phyloP scores from a whole-genome alignment of 2,113 vertebrate genomes.

The Phalacrocorax aristotelis region DNA sequence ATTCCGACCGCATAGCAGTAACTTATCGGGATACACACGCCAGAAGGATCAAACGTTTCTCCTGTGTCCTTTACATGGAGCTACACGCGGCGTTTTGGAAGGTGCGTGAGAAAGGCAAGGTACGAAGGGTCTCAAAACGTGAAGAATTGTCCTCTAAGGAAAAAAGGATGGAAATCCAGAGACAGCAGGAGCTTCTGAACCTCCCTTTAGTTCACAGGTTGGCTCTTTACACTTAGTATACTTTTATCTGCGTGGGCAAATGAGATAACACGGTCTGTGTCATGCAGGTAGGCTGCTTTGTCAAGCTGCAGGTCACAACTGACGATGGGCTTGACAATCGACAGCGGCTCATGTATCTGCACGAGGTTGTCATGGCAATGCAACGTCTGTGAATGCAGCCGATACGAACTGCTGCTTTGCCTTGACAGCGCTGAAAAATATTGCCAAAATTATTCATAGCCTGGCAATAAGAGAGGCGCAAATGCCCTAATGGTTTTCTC shows the following conservation, averaged over 20 bases:
- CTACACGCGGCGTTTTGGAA: background rate
- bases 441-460: background rate
- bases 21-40: rapidly evolving
- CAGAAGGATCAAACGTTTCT: background rate
- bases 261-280: background rate
- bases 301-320: background rate
- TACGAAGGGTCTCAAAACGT: rapidly evolving
- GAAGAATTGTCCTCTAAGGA: background rate
- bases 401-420: background rate
- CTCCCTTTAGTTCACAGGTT: background rate
- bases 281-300: background rate
- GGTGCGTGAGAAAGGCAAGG: background rate
- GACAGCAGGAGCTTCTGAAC: background rate
- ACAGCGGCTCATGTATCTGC: background rate
- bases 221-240: background rate
- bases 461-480: background rate
- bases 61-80: background rate
- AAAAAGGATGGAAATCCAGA: background rate
- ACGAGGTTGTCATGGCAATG: conserved; percentile 21
- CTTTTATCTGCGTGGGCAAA: background rate
- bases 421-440: background rate
- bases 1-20: too few relatives aligned
- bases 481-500: background rate
- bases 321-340: background rate
- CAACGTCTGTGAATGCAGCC: background rate